phyloP scores from a whole-genome alignment of 2,888 invertebrate genomes.

The Slavum lentiscoides region DNA sequence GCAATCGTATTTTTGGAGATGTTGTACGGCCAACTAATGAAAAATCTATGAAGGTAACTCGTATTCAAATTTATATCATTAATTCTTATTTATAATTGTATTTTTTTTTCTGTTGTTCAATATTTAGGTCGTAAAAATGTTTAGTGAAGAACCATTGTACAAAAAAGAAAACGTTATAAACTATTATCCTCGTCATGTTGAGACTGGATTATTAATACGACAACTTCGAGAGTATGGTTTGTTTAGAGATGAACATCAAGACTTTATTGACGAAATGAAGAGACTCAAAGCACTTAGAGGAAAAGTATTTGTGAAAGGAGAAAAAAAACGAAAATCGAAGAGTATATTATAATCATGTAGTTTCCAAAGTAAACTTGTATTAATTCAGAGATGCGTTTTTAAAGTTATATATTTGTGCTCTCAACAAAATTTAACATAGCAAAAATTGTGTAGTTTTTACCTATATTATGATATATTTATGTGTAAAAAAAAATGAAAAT shows the following conservation, averaged over 20 bases:
- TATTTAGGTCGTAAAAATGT: conserved; percentile 70
- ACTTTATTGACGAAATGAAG: conserved; percentile 85
- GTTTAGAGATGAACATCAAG: conserved; percentile 84
- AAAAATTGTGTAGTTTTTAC: conserved; percentile 1
- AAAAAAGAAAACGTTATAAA: conserved; percentile 72
- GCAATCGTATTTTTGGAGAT: conserved; percentile 87
- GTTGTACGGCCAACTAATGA: conserved; percentile 75
- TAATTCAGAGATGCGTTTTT: not conserved
- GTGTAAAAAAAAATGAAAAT: not conserved
- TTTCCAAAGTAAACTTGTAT: not conserved
- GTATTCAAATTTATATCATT: not conserved
- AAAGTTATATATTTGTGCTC: conserved; percentile 14
- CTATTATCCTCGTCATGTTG: conserved; percentile 85
- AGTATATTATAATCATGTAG: conserved; percentile 30
- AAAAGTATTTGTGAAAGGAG: conserved; percentile 61
- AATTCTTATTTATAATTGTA: not conserved
- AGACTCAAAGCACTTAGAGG: conserved; percentile 76
- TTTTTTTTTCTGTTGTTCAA: conserved; percentile 24
- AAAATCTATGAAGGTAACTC: conserved; percentile 71
- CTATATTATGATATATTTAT: not conserved
- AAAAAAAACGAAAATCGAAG: conserved; percentile 39
- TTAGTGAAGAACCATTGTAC: conserved; percentile 75
- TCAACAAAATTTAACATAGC: not conserved
- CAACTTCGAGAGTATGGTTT: conserved; percentile 76
- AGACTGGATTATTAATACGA: conserved; percentile 74